phyloP scores from a whole-genome alignment of 2,113 vertebrate species.

The Telmatochromis sp. region DNA sequence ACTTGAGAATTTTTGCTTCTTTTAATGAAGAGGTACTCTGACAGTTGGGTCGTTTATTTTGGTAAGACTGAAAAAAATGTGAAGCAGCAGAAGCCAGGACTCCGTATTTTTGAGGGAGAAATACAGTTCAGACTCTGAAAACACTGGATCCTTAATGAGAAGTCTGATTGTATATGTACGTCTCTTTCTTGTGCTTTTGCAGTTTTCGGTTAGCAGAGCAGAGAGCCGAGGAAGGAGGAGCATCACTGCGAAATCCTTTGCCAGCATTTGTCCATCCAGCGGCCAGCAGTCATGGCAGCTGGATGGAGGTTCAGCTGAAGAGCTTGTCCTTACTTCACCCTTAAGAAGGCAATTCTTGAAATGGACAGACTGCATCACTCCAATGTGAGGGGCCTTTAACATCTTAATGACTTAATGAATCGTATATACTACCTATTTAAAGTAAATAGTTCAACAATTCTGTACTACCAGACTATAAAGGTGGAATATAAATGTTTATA shows the following conservation, averaged over 20 bases:
- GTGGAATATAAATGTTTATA: neutral
- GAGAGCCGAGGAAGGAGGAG: constrained; percentile 15
- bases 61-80: neutral
- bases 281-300: neutral
- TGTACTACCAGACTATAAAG: neutral
- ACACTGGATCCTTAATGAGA: neutral
- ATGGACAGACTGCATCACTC: neutral
- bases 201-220: constrained; percentile 10
- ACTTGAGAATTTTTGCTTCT: neutral
- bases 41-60: neutral
- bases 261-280: neutral
- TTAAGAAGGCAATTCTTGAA: neutral
- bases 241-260: neutral
- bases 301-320: neutral
- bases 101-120: neutral
- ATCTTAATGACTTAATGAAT: neutral
- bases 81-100: neutral
- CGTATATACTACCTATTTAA: neutral
- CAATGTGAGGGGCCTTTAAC: neutral
- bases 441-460: neutral
- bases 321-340: neutral
- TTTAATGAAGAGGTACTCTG: neutral
- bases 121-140: neutral
- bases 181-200: constrained; percentile 30
- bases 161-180: neutral